A percentile compares a stretch with the other conserved stretches of the same genome.
phyloP scores from a whole-genome alignment of 1,140 invertebrate species.

The Euwallacea fornicatus region DNA sequence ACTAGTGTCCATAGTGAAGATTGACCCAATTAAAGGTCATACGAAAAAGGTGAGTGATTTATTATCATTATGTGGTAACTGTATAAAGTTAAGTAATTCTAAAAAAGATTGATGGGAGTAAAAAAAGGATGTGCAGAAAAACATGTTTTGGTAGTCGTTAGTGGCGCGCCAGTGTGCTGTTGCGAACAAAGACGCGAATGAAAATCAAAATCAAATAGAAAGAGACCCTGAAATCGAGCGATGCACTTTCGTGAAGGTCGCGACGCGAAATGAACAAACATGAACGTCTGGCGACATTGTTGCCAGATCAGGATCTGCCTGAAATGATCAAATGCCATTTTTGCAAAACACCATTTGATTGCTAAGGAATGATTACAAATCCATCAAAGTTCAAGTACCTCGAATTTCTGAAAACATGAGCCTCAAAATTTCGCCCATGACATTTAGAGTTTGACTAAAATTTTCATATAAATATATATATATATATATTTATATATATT shows the following conservation, averaged over 20 bases:
- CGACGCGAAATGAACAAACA: slow-evolving; percentile 48
- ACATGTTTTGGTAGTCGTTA: slow-evolving; percentile 34
- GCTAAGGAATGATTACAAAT: too few relatives aligned
- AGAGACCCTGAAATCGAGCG: slow-evolving; percentile 51
- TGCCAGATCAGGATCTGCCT: slow-evolving; percentile 29
- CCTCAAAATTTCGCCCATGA: too few relatives aligned
- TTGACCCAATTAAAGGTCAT: too few relatives aligned
- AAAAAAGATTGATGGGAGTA: not conserved
- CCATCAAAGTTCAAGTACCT: too few relatives aligned
- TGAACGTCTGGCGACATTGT: slow-evolving; percentile 45
- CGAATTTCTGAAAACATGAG: not conserved
- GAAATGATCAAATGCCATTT: too few relatives aligned
- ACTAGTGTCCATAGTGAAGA: too few relatives aligned
- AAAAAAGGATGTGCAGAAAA: slow-evolving; percentile 22
- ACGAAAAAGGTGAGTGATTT: too few relatives aligned
- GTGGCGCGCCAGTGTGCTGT: slow-evolving; percentile 11
- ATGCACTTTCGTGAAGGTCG: slow-evolving; percentile 52
- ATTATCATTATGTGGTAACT: too few relatives aligned
- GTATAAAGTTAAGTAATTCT: slow-evolving; percentile 1
- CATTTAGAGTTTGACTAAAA: too few relatives aligned
- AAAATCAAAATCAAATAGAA: slow-evolving; percentile 48
- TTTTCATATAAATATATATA: too few relatives aligned
- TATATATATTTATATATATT: too few relatives aligned
- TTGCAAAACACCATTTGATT: too few relatives aligned
- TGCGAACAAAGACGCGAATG: slow-evolving; percentile 46